phyloP scores from a whole-genome alignment of 2,797 vertebrate species.

The Halcyon leucocephala region DNA sequence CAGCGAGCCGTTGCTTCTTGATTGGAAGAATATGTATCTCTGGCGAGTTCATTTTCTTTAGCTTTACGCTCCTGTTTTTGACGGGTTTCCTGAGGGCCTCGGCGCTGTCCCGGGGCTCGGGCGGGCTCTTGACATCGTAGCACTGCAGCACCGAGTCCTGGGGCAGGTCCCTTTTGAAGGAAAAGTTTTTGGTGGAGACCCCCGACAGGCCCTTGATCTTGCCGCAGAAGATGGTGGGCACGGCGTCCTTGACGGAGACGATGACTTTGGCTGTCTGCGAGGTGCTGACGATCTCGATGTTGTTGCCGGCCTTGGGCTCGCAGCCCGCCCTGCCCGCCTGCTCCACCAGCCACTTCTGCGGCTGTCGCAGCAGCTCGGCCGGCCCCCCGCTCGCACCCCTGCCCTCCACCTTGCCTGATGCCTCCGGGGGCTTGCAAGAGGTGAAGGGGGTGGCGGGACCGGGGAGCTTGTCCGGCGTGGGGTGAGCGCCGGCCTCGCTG shows the following conservation, averaged over 20 bases:
- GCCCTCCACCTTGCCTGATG: slow-evolving; percentile 80
- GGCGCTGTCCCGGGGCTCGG: slow-evolving; percentile 83
- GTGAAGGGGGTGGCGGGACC: slow-evolving; percentile 69
- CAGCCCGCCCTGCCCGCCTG: slow-evolving; percentile 73
- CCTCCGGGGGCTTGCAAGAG: slow-evolving; percentile 69
- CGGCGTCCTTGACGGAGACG: slow-evolving; percentile 94
- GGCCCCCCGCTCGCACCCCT: slow-evolving; percentile 77
- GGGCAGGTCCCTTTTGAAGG: slow-evolving; percentile 92
- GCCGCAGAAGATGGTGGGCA: slow-evolving; percentile 95
- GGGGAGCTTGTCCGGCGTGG: slow-evolving; percentile 68
- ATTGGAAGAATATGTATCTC: slow-evolving; percentile 98
- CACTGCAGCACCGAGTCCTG: slow-evolving; percentile 89
- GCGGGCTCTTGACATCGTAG: slow-evolving; percentile 84
- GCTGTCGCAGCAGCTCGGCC: slow-evolving; percentile 86
- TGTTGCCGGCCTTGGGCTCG: slow-evolving; percentile 80
- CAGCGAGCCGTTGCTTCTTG: slow-evolving; percentile 97
- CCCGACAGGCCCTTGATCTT: slow-evolving; percentile 97
- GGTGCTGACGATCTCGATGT: slow-evolving; percentile 89
- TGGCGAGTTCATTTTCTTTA: slow-evolving; percentile 98
- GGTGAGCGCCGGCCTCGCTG: slow-evolving; percentile 12
- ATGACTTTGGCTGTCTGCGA: slow-evolving; percentile 97
- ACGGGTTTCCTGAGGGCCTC: slow-evolving; percentile 89
- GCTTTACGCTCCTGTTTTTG: slow-evolving; percentile 94
- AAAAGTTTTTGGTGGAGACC: slow-evolving; percentile 98
- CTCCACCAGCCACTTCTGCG: slow-evolving; percentile 90